Conservation (phyloP, 37 sponge, comb jelly and placozoan species). For the Theonella swinhoei region DNA sequence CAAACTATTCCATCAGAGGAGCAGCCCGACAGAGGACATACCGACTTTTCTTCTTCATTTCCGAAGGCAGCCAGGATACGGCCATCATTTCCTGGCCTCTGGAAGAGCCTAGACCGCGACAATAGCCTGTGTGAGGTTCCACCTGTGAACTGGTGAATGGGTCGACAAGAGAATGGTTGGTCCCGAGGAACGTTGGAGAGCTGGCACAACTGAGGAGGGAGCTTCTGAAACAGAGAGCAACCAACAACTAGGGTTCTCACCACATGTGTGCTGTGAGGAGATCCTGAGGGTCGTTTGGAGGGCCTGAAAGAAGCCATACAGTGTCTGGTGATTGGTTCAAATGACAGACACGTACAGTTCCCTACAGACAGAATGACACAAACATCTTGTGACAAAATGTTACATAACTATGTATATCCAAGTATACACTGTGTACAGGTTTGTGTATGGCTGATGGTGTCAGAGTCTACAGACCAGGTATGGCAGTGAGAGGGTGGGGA, state of each 20-base stretch:
- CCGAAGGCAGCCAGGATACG: slow-evolving; percentile 66
- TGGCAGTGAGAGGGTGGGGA: slow-evolving; percentile 16
- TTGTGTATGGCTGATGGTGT: background rate
- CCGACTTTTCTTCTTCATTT: slow-evolving; percentile 68
- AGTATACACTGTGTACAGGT: background rate
- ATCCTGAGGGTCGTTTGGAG: slow-evolving; percentile 8
- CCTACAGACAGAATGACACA: too few relatives aligned
- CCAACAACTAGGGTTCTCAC: slow-evolving; percentile 29
- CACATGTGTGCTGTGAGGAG: slow-evolving; percentile 58
- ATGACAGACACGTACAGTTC: slow-evolving; percentile 64
- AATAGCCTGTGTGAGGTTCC: slow-evolving; percentile 65
- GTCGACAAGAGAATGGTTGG: slow-evolving; percentile 29
- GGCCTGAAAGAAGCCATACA: slow-evolving; percentile 74
- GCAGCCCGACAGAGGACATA: too few relatives aligned
- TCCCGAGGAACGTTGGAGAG: slow-evolving; percentile 23
- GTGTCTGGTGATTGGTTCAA: slow-evolving; percentile 73
- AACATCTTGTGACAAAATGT: too few relatives aligned
- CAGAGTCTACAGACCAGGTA: slow-evolving; percentile 11
- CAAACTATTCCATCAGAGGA: too few relatives aligned
- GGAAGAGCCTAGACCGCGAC: slow-evolving; percentile 74
- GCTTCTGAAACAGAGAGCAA: background rate
- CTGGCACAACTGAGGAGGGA: slow-evolving; percentile 52
- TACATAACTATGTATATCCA: too few relatives aligned
- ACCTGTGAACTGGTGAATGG: slow-evolving; percentile 76
- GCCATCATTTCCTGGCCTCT: slow-evolving; percentile 43